These are phyloP conservation scores for Cheilosia vulpina DNA, from an alignment of 2,888 invertebrate genomes.

Conservation along the genomic window DNA sequence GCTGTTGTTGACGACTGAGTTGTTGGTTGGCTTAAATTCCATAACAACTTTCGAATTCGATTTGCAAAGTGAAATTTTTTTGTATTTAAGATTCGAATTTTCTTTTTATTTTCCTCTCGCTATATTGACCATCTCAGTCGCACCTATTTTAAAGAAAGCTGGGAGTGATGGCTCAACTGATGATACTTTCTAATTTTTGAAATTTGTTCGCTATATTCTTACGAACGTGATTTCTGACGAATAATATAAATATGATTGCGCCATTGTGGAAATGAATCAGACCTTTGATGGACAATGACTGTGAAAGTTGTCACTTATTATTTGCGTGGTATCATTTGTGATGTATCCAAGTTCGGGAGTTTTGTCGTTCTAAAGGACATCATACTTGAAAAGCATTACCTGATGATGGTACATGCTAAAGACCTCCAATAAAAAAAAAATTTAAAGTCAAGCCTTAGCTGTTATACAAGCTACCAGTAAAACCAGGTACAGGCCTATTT, in stretches of 20 bases:
- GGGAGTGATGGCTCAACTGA: not conserved
- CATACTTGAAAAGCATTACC: too few species aligned
- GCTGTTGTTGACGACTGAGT: slow-evolving; percentile 15
- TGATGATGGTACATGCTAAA: too few species aligned
- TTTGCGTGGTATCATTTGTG: not conserved
- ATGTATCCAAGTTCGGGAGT: not conserved
- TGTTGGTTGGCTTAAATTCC: slow-evolving; percentile 62
- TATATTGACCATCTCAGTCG: slow-evolving; percentile 48
- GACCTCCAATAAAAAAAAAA: too few species aligned
- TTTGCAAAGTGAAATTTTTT: slow-evolving; percentile 65
- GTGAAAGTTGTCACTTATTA: slow-evolving; percentile 33
- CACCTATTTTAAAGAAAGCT: slow-evolving; percentile 63
- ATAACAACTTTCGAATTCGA: slow-evolving; percentile 73
- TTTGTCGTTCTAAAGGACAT: too few species aligned
- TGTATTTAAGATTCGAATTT: not conserved
- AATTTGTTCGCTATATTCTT: not conserved
- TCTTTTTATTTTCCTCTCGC: not conserved
- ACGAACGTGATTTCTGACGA: slow-evolving; percentile 4
- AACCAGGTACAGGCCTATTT: too few species aligned
- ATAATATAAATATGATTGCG: slow-evolving; percentile 59
- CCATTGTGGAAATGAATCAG: slow-evolving; percentile 30
- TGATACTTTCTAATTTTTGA: slow-evolving; percentile 44
- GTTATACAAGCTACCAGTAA: too few species aligned
- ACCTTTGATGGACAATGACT: slow-evolving; percentile 23
- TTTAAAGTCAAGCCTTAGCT: too few species aligned